A percentile compares a stretch with the other conserved stretches of the same genome.
phyloP scores from a whole-genome alignment of 2,888 invertebrate genomes.

The Apamea crenata region DNA sequence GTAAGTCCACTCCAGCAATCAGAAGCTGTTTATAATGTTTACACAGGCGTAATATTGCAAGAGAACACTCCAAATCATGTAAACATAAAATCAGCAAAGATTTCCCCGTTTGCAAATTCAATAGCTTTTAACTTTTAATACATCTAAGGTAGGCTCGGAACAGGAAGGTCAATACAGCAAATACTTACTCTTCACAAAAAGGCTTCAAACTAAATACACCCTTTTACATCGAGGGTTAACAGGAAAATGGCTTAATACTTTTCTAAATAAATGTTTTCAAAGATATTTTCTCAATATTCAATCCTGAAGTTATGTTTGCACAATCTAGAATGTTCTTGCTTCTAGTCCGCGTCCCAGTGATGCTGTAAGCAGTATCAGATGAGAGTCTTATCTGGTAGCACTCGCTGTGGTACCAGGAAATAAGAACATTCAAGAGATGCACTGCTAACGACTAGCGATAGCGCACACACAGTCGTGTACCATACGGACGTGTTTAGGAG shows the following conservation, averaged over 20 bases:
- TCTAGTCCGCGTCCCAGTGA: slow-evolving; percentile 9
- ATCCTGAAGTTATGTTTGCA: slow-evolving; percentile 11
- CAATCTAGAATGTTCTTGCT: slow-evolving; percentile 15
- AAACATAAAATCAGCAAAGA: slow-evolving; percentile 10
- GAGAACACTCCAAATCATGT: background rate
- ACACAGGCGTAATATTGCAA: background rate
- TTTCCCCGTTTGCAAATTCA: slow-evolving; percentile 12
- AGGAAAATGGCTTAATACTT: slow-evolving; percentile 39
- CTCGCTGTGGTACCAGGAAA: slow-evolving; percentile 35
- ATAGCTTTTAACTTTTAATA: slow-evolving; percentile 35
- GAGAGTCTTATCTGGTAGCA: slow-evolving; percentile 17
- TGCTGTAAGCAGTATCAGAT: slow-evolving; percentile 34
- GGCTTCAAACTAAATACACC: slow-evolving; percentile 31
- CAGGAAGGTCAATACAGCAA: slow-evolving; percentile 28
- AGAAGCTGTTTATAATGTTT: background rate
- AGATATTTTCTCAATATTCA: slow-evolving; percentile 19
- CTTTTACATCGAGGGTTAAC: slow-evolving; percentile 25
- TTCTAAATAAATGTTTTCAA: slow-evolving; percentile 30
- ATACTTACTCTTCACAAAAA: slow-evolving; percentile 35
- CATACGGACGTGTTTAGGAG: background rate
- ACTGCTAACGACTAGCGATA: slow-evolving; percentile 35
- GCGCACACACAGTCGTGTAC: background rate
- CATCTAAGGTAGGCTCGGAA: slow-evolving; percentile 10
- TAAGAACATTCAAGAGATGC: slow-evolving; percentile 38
- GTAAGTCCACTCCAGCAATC: background rate